Evolutionary conservation across 1,140 invertebrate genomes (phyloP), one percentile per base, ranked within the genome.

Genomic region (Drosophila sturtevanti): DNA sequence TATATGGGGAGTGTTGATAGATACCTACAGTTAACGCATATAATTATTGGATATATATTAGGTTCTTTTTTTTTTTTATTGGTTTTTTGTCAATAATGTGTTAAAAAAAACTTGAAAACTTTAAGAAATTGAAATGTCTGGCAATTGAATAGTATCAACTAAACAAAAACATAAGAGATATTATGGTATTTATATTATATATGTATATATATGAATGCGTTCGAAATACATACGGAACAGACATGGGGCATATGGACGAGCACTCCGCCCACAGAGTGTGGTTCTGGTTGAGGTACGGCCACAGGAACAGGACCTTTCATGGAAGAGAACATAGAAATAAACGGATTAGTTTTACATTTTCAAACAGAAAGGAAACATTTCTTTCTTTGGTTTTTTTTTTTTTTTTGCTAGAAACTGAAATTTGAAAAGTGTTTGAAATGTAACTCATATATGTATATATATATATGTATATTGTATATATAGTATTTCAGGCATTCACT

Each of bases 181-280:
- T 56, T 52, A 60, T 56, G 27, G 27, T 41, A 60, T 38, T 86
- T 52, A 24, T 59, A 35, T 38, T n/a, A 11, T 55, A n/a, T 31
- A 31, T 31, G n/a, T 55, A 64, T 31, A 31, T 31, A 16, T 55
- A 64, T 38, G 21, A 48, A 41, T 48, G 64, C 66, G 52, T 52
- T 63, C 69, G 44, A 65, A 85, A 91, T 92, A 93, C 93, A 92
- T 93, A 93, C 92, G 92, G 92, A 93, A 95, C 95, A 93, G 93
- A 97, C 96, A 94, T 97, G 96, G 74, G 96, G 97, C 97, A 97
- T 97, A 89, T 97, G 96, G 79, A 97, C 96, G 70, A 97, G 93
- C 67, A 97, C 96, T 62, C 96, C 96, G 71, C 96, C 96, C 55
- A 97, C 95, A 1, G 96, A 96, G 92, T 96, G 94, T 44, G 94